These are phyloP conservation scores for Sceloporus tristichus DNA, from an alignment of 2,113 vertebrate species.

Conservation along the genomic window DNA sequence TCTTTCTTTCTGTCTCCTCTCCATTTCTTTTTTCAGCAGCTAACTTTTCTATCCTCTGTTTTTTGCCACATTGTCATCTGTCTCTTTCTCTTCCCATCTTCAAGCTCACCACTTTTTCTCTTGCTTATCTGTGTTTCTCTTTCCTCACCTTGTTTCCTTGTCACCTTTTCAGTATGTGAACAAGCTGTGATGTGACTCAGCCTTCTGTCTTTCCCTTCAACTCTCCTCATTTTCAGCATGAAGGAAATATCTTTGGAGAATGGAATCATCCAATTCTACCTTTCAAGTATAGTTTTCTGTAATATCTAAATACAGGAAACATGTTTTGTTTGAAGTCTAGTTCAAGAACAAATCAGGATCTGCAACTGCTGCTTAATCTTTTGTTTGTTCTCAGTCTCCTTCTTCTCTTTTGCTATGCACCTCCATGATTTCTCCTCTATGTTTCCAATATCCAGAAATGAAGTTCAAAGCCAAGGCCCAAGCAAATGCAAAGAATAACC, in stretches of 20 bases:
- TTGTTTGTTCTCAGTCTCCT: too few relatives aligned
- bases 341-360: too few relatives aligned
- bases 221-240: background rate
- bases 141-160: background rate
- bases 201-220: background rate
- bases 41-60: background rate
- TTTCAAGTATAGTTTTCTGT: too few relatives aligned
- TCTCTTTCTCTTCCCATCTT: background rate
- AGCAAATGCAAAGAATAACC: too few relatives aligned
- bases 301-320: too few relatives aligned
- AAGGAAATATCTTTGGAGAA: too few relatives aligned
- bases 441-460: background rate
- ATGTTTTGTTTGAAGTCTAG: too few relatives aligned
- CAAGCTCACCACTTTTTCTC: background rate
- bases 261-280: too few relatives aligned
- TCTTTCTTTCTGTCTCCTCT: constrained; percentile 11
- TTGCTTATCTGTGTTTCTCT: background rate
- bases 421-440: too few relatives aligned
- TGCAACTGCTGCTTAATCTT: too few relatives aligned
- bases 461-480: background rate
- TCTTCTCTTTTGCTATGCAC: too few relatives aligned
- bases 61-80: background rate
- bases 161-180: background rate
- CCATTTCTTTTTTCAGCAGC: background rate
- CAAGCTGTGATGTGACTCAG: background rate